Base-by-base conservation (phyloP, 1,140 invertebrate genomes). In the Eurosta solidaginis region DNA sequence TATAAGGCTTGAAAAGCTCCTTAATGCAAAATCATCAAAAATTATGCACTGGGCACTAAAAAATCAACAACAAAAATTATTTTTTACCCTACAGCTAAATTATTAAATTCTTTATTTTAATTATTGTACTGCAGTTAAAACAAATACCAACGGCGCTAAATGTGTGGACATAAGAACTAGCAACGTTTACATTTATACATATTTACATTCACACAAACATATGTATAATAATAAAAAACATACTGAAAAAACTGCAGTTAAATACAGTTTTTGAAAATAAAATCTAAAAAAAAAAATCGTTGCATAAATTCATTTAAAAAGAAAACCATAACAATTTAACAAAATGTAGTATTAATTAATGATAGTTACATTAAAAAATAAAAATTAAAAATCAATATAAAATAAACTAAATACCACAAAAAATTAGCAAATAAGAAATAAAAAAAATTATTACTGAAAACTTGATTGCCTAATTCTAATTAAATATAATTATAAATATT, bases 381-480 rank as follows among this genome's bases (percentile, higher is more conserved):
- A 68, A 68, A 33, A 7, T 17, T 17, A 17, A 12, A 47, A 47
- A 68, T 68, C 17, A 40, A 68, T 59, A 29, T 68, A 68, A 68
- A 40, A 68, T 5, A 17, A 76, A 75, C 22, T 45, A 33, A 74
- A 74, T 50, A 74, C 59, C 74, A 36, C 20, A 73, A 77, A 79
- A 78, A 76, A 27, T 50, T 25, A 50, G 52, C 0, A 50, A 49
- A 40, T 47, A 5, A 40, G 40, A 33, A 50, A 49, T 33, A 20
- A 78, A 74, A 44, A 42, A 59, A 40, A 78, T 25, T n/a, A 68
- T 68, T 68, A 42, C 49, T 50, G 49, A 79, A 84, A 81, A 85
- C 84, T 85, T 83, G 84, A 86, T 86, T 86, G 84, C 84, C 84
- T 86, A 86, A 86, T 85, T 85, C 84, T 86, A 85, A 84, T 84